These are phyloP conservation scores for Clarias platycephalus DNA, from an alignment of 2,797 vertebrate species.

Conservation along the genomic window DNA sequence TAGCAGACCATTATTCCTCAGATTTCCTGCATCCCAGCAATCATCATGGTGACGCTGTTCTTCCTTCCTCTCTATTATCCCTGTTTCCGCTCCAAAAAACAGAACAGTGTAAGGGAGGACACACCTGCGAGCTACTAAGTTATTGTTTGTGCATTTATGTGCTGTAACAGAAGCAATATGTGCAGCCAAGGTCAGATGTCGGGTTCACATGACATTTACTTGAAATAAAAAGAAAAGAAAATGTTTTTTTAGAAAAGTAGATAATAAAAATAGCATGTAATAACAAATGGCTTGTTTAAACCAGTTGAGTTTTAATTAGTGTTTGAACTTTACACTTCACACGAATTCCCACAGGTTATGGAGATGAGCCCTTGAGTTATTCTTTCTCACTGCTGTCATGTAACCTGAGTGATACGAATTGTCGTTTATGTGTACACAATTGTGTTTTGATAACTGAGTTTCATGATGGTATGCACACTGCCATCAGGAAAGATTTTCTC, in stretches of 20 bases:
- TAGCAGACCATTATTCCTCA: constrained; percentile 6
- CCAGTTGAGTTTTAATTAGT: constrained; percentile 1
- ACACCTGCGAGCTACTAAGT: constrained; percentile 66
- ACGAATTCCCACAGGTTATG: background rate
- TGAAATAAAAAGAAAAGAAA: background rate
- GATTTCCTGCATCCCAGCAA: constrained; percentile 15
- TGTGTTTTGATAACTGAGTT: constrained; percentile 74
- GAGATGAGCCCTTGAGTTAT: background rate
- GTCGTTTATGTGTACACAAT: constrained; percentile 57
- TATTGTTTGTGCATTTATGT: constrained; percentile 21
- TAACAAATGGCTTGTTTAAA: background rate
- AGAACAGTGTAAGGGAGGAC: constrained; percentile 62
- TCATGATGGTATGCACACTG: constrained; percentile 36
- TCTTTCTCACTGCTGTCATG: constrained; percentile 46
- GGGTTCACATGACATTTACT: background rate
- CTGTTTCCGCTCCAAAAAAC: constrained; percentile 62
- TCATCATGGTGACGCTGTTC: constrained; percentile 40
- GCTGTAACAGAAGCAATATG: constrained; percentile 41
- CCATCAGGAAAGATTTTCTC: background rate
- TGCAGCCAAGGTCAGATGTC: constrained; percentile 55
- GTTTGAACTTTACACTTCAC: background rate
- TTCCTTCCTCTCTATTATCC: constrained; percentile 68
- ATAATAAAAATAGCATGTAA: background rate
- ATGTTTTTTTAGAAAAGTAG: background rate
- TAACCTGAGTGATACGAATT: constrained; percentile 44